phyloP scores from a whole-genome alignment of 2,888 invertebrate species.

The Bombylius major region DNA sequence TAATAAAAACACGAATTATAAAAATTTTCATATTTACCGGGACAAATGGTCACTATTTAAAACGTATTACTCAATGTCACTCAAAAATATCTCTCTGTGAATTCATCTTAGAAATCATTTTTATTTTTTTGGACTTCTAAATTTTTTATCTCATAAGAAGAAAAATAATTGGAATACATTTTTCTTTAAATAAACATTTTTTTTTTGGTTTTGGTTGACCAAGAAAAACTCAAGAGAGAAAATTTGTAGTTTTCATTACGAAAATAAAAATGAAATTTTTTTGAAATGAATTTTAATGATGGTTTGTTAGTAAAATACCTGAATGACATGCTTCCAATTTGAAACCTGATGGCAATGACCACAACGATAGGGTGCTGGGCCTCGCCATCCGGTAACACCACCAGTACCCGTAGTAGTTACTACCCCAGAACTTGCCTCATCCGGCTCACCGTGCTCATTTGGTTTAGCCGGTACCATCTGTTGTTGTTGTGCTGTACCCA shows the following conservation, averaged over 20 bases:
- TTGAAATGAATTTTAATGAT: not conserved
- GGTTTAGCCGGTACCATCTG: not conserved
- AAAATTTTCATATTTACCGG: not conserved
- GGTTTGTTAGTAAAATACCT: slow-evolving; percentile 43
- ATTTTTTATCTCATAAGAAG: too few species aligned
- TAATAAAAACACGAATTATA: not conserved
- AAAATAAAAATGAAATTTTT: not conserved
- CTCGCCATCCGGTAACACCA: slow-evolving; percentile 36
- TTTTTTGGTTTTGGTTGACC: not conserved
- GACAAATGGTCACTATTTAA: not conserved
- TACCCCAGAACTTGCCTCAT: slow-evolving; percentile 40
- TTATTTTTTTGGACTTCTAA: too few species aligned
- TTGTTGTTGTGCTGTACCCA: not conserved
- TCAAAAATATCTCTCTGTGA: not conserved
- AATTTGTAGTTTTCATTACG: not conserved
- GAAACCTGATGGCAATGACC: slow-evolving; percentile 72
- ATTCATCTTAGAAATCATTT: not conserved
- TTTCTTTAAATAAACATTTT: not conserved
- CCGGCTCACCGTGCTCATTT: slow-evolving; percentile 37
- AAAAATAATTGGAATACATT: not conserved
- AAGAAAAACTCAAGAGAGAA: not conserved
- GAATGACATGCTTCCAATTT: slow-evolving; percentile 77
- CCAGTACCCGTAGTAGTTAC: slow-evolving; percentile 16
- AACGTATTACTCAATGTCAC: not conserved
- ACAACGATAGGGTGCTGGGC: slow-evolving; percentile 53